Conservation (phyloP, 2,797 vertebrate species). For the Otolemur crassicaudatus region DNA sequence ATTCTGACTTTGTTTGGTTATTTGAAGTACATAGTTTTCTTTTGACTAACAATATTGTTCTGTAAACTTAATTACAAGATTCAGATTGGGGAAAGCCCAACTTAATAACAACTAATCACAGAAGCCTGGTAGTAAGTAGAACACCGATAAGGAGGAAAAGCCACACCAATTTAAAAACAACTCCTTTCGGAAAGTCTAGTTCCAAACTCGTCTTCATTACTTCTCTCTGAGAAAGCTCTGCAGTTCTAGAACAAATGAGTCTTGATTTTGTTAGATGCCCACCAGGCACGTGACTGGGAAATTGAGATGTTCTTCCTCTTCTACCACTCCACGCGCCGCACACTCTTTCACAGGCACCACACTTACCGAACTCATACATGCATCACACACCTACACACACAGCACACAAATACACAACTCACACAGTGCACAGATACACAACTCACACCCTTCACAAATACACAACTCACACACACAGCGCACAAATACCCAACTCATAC, state of each 20-base stretch:
- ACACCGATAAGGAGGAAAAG: not conserved
- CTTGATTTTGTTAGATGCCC: not conserved
- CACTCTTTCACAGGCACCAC: not conserved
- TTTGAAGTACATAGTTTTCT: conserved; percentile 31
- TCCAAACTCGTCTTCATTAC: not conserved
- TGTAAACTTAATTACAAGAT: conserved; percentile 28
- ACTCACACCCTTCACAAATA: not conserved
- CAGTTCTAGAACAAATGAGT: not conserved
- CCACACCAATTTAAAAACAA: not conserved
- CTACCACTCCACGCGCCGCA: not conserved
- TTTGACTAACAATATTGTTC: not conserved
- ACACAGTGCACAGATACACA: not conserved
- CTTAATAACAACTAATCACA: not conserved
- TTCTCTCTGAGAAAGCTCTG: not conserved
- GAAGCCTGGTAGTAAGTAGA: not conserved
- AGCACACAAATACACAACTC: not conserved
- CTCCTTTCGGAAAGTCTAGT: not conserved
- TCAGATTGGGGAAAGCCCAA: not conserved
- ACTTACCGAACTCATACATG: not conserved
- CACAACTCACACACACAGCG: not conserved
- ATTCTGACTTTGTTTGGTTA: conserved; percentile 1
- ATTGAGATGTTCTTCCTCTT: not conserved
- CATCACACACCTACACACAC: not conserved
- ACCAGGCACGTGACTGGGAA: not conserved
- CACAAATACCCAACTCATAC: not conserved